Conservation (phyloP, 2,113 vertebrate species). For the Brevimyrus niger region DNA sequence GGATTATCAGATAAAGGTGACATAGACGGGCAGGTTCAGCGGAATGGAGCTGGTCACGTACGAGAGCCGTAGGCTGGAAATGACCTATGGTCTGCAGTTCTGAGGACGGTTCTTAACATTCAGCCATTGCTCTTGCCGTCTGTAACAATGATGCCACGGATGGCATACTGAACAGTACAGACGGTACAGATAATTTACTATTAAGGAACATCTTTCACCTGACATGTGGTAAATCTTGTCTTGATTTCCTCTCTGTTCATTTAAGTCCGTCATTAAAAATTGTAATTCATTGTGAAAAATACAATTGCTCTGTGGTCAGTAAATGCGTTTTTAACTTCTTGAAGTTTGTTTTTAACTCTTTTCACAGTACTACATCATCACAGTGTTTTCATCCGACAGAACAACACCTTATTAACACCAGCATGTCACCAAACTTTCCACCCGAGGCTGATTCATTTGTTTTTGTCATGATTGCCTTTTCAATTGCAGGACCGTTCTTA, state of each 20-base stretch:
- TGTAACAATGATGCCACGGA: not conserved
- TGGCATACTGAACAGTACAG: not conserved
- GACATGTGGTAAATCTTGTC: not conserved
- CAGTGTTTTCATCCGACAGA: not conserved
- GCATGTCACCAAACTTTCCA: not conserved
- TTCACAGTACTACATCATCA: not conserved
- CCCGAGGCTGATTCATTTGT: not conserved
- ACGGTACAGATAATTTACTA: not conserved
- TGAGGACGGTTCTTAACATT: not conserved
- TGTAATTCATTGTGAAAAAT: not conserved
- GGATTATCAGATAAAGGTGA: slow-evolving; percentile 2
- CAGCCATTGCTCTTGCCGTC: not conserved
- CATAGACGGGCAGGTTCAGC: not conserved
- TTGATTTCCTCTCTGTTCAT: not conserved
- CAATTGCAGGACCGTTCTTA: not conserved
- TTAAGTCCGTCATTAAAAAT: not conserved
- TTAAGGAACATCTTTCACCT: not conserved
- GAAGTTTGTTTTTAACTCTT: not conserved
- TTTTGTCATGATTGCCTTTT: not conserved
- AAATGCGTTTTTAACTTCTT: not conserved
- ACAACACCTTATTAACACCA: not conserved
- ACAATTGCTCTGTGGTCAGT: not conserved
- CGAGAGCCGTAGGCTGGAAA: not conserved
- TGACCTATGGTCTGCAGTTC: not conserved
- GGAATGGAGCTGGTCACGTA: not conserved